A percentile compares a stretch with the other conserved stretches of the same genome.
Evolutionary conservation across 1,140 invertebrate species (phyloP).

Genomic region (Tribolium castaneum): DNA sequence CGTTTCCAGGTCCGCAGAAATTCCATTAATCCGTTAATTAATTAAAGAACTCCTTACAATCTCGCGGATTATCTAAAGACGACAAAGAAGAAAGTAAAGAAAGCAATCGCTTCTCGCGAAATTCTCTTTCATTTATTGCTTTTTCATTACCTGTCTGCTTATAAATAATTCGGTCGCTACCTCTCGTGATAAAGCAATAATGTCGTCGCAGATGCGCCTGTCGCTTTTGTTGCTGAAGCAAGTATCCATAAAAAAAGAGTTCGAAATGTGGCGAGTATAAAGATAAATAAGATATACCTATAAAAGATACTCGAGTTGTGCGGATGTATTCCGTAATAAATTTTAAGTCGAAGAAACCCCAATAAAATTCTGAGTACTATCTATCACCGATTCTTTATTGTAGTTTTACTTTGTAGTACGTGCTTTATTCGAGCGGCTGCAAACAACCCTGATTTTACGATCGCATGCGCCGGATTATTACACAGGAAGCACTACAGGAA

Average conservation of each 20-base stretch:
- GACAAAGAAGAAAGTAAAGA: slow-evolving; percentile 3
- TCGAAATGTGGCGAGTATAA: slow-evolving; percentile 25
- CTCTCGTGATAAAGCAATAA: slow-evolving; percentile 5
- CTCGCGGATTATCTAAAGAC: slow-evolving; percentile 8
- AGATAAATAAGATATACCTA: slow-evolving; percentile 36
- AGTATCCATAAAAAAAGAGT: slow-evolving; percentile 31
- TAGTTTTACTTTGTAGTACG: slow-evolving; percentile 48
- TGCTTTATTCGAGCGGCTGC: slow-evolving; percentile 22
- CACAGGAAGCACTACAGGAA: background rate
- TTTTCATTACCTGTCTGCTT: background rate
- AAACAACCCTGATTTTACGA: slow-evolving; percentile 43
- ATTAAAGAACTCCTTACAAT: slow-evolving; percentile 27
- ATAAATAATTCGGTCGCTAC: background rate
- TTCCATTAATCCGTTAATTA: slow-evolving; percentile 31
- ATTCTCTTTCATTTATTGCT: background rate
- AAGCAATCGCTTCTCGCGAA: background rate
- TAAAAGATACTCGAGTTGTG: slow-evolving; percentile 42
- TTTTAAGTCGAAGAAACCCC: slow-evolving; percentile 45
- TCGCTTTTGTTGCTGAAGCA: slow-evolving; percentile 5
- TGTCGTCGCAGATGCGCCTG: background rate
- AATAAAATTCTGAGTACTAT: slow-evolving; percentile 46
- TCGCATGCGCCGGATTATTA: slow-evolving; percentile 16
- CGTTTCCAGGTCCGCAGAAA: slow-evolving; percentile 7
- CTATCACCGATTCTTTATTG: slow-evolving; percentile 50
- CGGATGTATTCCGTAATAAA: slow-evolving; percentile 46